Percentiles rank a stretch among this genome's conserved stretches.
Conservation (phyloP, 2,888 invertebrate genomes). For the Byasa hedistus region DNA sequence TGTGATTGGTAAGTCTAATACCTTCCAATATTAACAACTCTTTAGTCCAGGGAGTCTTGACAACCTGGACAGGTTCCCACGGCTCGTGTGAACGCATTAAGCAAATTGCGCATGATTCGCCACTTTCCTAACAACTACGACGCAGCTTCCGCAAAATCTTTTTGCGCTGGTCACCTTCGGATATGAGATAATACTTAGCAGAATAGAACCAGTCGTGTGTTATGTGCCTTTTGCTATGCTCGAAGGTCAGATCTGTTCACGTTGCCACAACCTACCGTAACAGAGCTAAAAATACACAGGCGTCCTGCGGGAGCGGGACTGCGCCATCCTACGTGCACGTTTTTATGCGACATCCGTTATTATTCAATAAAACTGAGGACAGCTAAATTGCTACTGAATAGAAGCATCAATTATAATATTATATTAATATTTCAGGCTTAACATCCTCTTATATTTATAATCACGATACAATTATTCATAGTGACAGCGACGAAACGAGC, state of each 20-base stretch:
- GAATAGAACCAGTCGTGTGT: too few species aligned
- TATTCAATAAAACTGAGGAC: slow-evolving; percentile 4
- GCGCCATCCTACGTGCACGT: not conserved
- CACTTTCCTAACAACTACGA: not conserved
- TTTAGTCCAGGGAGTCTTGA: too few species aligned
- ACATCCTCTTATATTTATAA: too few species aligned
- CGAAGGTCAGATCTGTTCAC: not conserved
- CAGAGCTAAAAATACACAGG: slow-evolving; percentile 4
- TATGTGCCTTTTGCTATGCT: too few species aligned
- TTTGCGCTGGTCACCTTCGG: too few species aligned
- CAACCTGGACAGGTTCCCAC: not conserved
- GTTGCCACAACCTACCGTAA: slow-evolving; percentile 23
- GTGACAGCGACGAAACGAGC: too few species aligned
- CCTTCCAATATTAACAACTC: too few species aligned
- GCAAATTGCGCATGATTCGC: not conserved
- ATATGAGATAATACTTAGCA: too few species aligned
- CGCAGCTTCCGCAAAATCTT: not conserved
- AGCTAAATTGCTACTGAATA: slow-evolving; percentile 2
- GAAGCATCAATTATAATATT: not conserved
- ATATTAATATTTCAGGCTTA: too few species aligned
- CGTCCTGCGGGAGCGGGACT: not conserved
- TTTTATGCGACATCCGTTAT: slow-evolving; percentile 12
- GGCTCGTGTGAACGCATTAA: not conserved
- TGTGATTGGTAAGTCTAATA: too few species aligned
- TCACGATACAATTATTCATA: too few species aligned